phyloP scores from a whole-genome alignment of 2,888 invertebrate species.

The Strigamia transsilvanica region DNA sequence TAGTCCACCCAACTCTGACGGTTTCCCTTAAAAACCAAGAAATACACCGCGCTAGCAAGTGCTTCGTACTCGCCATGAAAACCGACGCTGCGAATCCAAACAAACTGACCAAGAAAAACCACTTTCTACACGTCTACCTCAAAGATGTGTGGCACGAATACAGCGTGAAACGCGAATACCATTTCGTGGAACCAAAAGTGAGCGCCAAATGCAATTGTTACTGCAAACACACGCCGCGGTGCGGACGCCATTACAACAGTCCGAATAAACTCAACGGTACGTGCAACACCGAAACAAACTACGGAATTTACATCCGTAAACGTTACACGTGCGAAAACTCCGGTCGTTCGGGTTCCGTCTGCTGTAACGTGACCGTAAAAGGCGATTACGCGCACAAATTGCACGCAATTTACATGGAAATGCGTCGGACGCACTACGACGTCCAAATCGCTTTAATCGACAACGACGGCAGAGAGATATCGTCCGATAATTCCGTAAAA shows the following conservation, averaged over 20 bases:
- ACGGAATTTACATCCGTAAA: not conserved
- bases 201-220: not conserved
- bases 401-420: not conserved
- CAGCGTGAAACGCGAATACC: not conserved
- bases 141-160: conserved; percentile 2
- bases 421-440: not conserved
- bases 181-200: not conserved
- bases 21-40: not conserved
- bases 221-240: not conserved
- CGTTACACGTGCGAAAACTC: not conserved
- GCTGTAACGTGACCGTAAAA: not conserved
- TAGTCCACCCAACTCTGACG: too few relatives aligned
- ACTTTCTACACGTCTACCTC: not conserved
- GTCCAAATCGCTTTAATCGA: not conserved
- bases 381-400: not conserved
- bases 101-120: not conserved
- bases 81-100: not conserved
- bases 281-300: not conserved
- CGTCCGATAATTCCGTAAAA: not conserved
- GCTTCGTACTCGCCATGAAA: not conserved
- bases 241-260: not conserved
- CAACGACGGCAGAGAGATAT: not conserved
- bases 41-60: not conserved
- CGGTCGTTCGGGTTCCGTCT: not conserved
- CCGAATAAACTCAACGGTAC: not conserved